These are phyloP conservation scores for Dendrolimus pini DNA, from an alignment of 2,888 invertebrate species.

Conservation along the genomic window DNA sequence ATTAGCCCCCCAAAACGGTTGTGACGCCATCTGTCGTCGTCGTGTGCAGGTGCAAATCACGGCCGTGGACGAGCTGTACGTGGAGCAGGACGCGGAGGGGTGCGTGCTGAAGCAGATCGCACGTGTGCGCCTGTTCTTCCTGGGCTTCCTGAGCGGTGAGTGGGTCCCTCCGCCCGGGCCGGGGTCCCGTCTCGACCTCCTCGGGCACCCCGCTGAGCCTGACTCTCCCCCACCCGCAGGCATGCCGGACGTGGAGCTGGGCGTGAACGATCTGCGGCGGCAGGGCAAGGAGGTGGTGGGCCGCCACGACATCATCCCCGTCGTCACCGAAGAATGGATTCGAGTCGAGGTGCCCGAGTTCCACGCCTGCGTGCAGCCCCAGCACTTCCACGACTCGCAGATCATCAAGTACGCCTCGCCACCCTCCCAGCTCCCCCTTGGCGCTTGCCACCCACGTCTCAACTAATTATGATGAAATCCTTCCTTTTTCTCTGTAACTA, in stretches of 20 bases:
- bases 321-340: conserved; percentile 99
- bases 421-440: too few relatives aligned
- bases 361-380: conserved; percentile 94
- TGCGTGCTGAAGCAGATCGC: conserved; percentile 93
- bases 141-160: conserved; percentile 94
- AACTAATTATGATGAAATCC: too few relatives aligned
- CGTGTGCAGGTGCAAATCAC: conserved; percentile 86
- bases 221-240: conserved; percentile 61
- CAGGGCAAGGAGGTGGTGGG: conserved; percentile 99
- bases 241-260: conserved; percentile 97
- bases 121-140: conserved; percentile 95
- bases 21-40: neutral
- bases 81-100: conserved; percentile 91
- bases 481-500: too few relatives aligned
- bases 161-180: too few relatives aligned
- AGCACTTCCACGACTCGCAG: conserved; percentile 90
- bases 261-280: conserved; percentile 97
- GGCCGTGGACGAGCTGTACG: conserved; percentile 93
- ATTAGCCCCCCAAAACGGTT: too few relatives aligned
- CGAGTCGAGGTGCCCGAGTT: conserved; percentile 95
- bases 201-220: neutral
- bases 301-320: conserved; percentile 98
- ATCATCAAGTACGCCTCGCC: conserved; percentile 83
- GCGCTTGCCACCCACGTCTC: too few relatives aligned
- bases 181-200: too few relatives aligned